These are phyloP conservation scores for Trogon melanurus DNA, from an alignment of 2,113 vertebrate species.

Conservation along the genomic window DNA sequence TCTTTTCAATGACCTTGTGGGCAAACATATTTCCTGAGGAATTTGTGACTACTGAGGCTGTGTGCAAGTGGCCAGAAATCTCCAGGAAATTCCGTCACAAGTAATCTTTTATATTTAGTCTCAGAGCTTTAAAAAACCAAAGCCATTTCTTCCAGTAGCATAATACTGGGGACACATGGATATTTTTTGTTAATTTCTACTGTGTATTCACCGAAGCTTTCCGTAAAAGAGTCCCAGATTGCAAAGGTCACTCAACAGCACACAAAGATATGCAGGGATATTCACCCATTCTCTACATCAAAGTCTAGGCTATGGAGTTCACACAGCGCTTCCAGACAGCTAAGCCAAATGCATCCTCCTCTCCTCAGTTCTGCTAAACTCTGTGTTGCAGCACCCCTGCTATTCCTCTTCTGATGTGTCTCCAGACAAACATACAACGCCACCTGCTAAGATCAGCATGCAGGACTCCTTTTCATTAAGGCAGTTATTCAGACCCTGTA, in stretches of 20 bases:
- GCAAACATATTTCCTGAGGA: slow-evolving; percentile 19
- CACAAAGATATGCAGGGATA: not conserved
- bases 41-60: slow-evolving; percentile 16
- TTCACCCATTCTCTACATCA: not conserved
- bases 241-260: not conserved
- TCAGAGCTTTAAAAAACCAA: not conserved
- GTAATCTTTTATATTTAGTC: not conserved
- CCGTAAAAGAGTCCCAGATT: not conserved
- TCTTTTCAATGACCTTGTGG: not conserved
- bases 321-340: not conserved
- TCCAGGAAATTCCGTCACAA: not conserved
- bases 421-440: not conserved
- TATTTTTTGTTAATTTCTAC: not conserved
- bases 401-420: not conserved
- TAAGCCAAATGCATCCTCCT: not conserved
- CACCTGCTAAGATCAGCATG: not conserved
- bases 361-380: not conserved
- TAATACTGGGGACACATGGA: not conserved
- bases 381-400: not conserved
- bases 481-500: not conserved
- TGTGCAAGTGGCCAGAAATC: slow-evolving; percentile 1
- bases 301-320: not conserved
- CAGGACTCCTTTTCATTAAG: not conserved
- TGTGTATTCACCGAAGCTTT: not conserved
- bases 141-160: not conserved